These are phyloP conservation scores for Tachysurus fulvidraco DNA, from an alignment of 2,113 vertebrate genomes.

Conservation along the genomic window DNA sequence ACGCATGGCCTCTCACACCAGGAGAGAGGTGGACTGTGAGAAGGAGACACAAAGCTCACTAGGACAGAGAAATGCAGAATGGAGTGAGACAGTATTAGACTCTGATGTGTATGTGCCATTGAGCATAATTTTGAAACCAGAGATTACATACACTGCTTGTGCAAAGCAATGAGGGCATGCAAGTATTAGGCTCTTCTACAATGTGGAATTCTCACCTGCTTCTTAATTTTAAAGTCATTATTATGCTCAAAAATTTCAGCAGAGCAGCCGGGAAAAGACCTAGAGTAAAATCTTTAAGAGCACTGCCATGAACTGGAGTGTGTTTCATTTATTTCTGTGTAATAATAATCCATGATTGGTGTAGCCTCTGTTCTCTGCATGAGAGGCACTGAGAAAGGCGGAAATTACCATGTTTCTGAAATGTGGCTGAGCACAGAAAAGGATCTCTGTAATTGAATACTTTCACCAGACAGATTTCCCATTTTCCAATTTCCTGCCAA, in stretches of 20 bases:
- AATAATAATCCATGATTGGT: slow-evolving; percentile 58
- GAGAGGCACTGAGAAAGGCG: slow-evolving; percentile 52
- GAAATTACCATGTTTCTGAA: slow-evolving; percentile 57
- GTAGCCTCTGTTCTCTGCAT: slow-evolving; percentile 53
- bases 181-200: slow-evolving; percentile 20
- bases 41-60: slow-evolving; percentile 35
- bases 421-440: slow-evolving; percentile 51
- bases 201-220: slow-evolving; percentile 35
- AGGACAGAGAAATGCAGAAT: slow-evolving; percentile 36
- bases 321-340: slow-evolving; percentile 54
- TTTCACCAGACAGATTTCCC: slow-evolving; percentile 60
- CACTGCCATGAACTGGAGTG: slow-evolving; percentile 53
- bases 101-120: slow-evolving; percentile 8
- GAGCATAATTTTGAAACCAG: slow-evolving; percentile 19
- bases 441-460: slow-evolving; percentile 58
- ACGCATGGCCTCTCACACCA: slow-evolving; percentile 35
- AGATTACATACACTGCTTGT: slow-evolving; percentile 23
- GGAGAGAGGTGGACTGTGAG: slow-evolving; percentile 16
- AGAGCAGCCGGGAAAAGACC: slow-evolving; percentile 45
- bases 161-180: neutral
- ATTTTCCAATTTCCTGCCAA: slow-evolving; percentile 60
- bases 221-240: slow-evolving; percentile 51
- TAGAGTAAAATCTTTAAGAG: slow-evolving; percentile 45
- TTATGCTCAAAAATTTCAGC: slow-evolving; percentile 38
- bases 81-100: slow-evolving; percentile 1